phyloP scores from a whole-genome alignment of 2,797 vertebrate species.

The Lophius americanus region DNA sequence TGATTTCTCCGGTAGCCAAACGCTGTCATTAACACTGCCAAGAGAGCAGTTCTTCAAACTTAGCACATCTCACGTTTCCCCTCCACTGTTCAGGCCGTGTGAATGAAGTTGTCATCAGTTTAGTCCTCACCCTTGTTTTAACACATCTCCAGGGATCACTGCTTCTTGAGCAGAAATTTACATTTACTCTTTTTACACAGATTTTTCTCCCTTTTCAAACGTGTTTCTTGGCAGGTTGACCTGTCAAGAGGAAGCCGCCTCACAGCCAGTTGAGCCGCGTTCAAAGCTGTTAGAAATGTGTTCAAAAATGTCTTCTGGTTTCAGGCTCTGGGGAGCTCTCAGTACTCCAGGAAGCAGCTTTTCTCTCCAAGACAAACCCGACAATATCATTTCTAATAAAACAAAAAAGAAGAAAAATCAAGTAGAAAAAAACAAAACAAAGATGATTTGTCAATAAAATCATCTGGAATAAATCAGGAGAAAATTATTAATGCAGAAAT shows the following conservation, averaged over 20 bases:
- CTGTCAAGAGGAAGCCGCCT: slow-evolving; percentile 64
- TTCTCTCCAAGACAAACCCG: slow-evolving; percentile 17
- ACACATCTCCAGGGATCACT: slow-evolving; percentile 72
- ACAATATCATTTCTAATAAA: slow-evolving; percentile 28
- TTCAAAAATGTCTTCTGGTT: slow-evolving; percentile 63
- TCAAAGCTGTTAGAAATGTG: slow-evolving; percentile 61
- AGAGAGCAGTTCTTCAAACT: slow-evolving; percentile 63
- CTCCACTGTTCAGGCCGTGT: slow-evolving; percentile 32
- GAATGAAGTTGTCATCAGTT: slow-evolving; percentile 77
- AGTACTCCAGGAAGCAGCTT: slow-evolving; percentile 47
- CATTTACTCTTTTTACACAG: slow-evolving; percentile 64
- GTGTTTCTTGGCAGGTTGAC: slow-evolving; percentile 74
- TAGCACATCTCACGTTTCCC: slow-evolving; percentile 43
- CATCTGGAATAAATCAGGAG: background rate
- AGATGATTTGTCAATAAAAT: slow-evolving; percentile 8
- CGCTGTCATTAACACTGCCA: slow-evolving; percentile 64
- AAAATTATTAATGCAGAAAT: background rate
- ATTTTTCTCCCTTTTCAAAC: slow-evolving; percentile 52
- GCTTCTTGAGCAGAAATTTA: slow-evolving; percentile 71
- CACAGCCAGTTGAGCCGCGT: slow-evolving; percentile 63
- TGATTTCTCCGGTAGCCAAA: slow-evolving; percentile 50
- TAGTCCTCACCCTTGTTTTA: slow-evolving; percentile 76
- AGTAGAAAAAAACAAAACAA: background rate
- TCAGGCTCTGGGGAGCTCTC: slow-evolving; percentile 56
- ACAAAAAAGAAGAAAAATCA: background rate